Conservation (phyloP, 2,113 vertebrate genomes). For the Tiliqua scincoides region DNA sequence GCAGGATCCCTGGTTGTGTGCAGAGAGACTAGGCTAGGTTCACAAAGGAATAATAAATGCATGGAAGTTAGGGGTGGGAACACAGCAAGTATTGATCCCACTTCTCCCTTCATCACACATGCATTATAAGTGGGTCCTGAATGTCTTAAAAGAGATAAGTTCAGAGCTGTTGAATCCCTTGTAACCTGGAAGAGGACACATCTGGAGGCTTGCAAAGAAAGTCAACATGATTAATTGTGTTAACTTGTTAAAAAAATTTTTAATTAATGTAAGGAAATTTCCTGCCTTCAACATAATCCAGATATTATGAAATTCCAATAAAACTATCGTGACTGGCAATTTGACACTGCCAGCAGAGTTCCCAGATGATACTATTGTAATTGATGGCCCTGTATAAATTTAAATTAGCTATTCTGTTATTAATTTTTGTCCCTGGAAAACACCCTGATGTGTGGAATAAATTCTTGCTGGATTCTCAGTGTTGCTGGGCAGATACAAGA, state of each 20-base stretch:
- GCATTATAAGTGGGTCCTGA: neutral
- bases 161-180: neutral
- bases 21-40: neutral
- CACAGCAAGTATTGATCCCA: neutral
- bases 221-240: neutral
- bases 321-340: constrained; percentile 71
- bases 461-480: neutral
- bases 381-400: constrained; percentile 73
- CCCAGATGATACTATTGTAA: constrained; percentile 49
- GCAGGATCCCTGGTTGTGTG: too few relatives aligned
- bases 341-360: constrained; percentile 61
- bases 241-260: constrained; percentile 57
- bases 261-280: constrained; percentile 71
- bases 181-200: neutral
- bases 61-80: neutral
- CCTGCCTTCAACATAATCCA: constrained; percentile 65
- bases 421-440: constrained; percentile 65
- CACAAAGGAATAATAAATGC: neutral
- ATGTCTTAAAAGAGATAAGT: neutral
- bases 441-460: constrained; percentile 46
- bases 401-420: constrained; percentile 68
- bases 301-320: constrained; percentile 65
- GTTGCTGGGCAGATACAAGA: neutral
- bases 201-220: neutral
- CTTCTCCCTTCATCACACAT: neutral